phyloP scores from a whole-genome alignment of 1,140 invertebrate genomes.

The Bombyx mori region DNA sequence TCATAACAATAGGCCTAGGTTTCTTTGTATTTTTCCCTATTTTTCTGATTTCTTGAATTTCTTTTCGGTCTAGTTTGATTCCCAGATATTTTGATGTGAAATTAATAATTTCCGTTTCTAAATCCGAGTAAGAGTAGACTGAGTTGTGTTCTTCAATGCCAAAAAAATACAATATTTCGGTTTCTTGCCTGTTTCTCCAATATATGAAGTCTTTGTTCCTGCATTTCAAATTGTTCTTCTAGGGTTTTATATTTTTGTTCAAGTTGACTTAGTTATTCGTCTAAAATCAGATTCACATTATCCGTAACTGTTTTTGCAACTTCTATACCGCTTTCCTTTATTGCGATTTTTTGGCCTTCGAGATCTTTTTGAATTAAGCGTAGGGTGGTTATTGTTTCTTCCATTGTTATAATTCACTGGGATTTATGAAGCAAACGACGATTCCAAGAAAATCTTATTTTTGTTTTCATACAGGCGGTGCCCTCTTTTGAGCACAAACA shows the following conservation, averaged over 20 bases:
- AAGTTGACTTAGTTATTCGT: neutral
- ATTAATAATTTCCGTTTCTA: constrained; percentile 3
- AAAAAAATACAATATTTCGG: constrained; percentile 2
- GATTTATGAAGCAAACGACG: too few relatives aligned
- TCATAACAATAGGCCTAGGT: constrained; percentile 1
- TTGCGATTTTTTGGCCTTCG: neutral
- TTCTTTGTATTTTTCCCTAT: constrained; percentile 3
- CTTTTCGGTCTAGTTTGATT: neutral
- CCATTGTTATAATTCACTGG: neutral
- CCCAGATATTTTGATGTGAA: constrained; percentile 3
- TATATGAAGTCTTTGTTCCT: constrained; percentile 4
- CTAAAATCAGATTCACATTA: constrained; percentile 1
- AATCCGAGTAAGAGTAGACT: neutral
- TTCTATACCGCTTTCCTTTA: neutral
- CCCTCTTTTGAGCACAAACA: too few relatives aligned
- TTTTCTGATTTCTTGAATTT: constrained; percentile 1
- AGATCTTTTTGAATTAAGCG: constrained; percentile 4
- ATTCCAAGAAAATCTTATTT: too few relatives aligned
- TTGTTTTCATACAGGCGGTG: too few relatives aligned
- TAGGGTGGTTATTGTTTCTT: constrained; percentile 1
- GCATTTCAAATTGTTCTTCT: neutral
- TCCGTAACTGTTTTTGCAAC: neutral
- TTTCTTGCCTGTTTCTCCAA: constrained; percentile 5
- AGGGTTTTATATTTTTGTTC: constrained; percentile 2
- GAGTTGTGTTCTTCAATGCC: constrained; percentile 1